phyloP scores from a whole-genome alignment of 2,113 vertebrate genomes.

The Nyctibius bracteatus region DNA sequence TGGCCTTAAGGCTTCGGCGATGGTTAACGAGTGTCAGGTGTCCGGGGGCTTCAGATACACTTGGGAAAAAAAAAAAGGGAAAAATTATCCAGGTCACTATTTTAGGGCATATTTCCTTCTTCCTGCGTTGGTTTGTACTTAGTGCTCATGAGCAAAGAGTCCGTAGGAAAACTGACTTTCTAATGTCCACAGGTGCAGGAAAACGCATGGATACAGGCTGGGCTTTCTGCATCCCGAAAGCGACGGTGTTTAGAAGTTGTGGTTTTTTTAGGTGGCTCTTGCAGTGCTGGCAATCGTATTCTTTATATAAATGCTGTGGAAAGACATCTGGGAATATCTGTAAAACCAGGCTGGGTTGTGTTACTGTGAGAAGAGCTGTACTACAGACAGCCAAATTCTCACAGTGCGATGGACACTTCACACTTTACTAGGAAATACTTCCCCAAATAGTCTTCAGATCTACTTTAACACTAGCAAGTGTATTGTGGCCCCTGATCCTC shows the following conservation, averaged over 20 bases:
- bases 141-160: neutral
- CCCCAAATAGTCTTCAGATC: neutral
- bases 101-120: neutral
- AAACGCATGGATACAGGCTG: accelerated
- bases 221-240: neutral
- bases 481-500: neutral
- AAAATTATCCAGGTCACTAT: accelerated
- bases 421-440: neutral
- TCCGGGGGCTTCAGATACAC: accelerated
- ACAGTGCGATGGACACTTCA: accelerated
- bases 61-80: accelerated
- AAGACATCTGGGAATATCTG: neutral
- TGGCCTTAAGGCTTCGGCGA: neutral
- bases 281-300: neutral
- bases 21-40: accelerated
- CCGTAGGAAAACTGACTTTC: neutral
- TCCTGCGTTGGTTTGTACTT: neutral
- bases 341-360: neutral
- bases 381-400: neutral
- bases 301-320: neutral
- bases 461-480: neutral
- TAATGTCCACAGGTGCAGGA: neutral
- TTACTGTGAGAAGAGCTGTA: neutral
- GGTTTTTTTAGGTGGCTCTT: neutral
- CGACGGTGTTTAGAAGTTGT: accelerated